Percentiles rank a stretch among this genome's conserved stretches.
phyloP scores from a whole-genome alignment of 2,113 vertebrate genomes.

The Trichomycterus rosablanca region DNA sequence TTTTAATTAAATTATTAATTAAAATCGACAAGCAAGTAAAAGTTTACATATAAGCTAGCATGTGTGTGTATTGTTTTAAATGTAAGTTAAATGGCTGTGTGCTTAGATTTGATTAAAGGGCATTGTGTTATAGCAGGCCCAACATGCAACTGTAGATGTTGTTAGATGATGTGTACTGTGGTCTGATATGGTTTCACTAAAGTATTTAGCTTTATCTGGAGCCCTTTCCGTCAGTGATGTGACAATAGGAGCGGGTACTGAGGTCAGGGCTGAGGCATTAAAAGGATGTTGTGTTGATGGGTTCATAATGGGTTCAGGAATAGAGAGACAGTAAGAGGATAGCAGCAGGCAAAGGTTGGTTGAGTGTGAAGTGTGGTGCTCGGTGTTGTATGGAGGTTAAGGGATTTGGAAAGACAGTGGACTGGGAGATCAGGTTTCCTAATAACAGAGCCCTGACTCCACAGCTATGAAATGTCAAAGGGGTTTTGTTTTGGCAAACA shows the following conservation, averaged over 20 bases:
- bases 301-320: constrained; percentile 11
- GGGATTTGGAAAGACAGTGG: constrained; percentile 51
- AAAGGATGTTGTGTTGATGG: constrained; percentile 27
- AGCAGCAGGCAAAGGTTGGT: constrained; percentile 21
- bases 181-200: background rate
- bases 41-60: background rate
- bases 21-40: too few species aligned
- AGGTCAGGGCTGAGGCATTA: constrained; percentile 30
- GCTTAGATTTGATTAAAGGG: background rate
- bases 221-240: constrained; percentile 23
- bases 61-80: too few species aligned
- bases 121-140: background rate
- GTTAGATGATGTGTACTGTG: too few species aligned
- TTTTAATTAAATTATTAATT: too few species aligned
- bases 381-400: constrained; percentile 29
- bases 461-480: constrained; percentile 58
- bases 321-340: constrained; percentile 6
- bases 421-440: constrained; percentile 53
- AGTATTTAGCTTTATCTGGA: constrained; percentile 1
- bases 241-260: background rate
- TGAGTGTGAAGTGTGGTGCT: background rate
- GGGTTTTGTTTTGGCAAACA: constrained; percentile 65
- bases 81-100: background rate
- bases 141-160: background rate
- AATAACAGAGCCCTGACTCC: constrained; percentile 29